Evolutionary conservation across 2,113 vertebrate species (phyloP), one percentile per base, ranked within the genome.

Genomic region (Perca flavescens): DNA sequence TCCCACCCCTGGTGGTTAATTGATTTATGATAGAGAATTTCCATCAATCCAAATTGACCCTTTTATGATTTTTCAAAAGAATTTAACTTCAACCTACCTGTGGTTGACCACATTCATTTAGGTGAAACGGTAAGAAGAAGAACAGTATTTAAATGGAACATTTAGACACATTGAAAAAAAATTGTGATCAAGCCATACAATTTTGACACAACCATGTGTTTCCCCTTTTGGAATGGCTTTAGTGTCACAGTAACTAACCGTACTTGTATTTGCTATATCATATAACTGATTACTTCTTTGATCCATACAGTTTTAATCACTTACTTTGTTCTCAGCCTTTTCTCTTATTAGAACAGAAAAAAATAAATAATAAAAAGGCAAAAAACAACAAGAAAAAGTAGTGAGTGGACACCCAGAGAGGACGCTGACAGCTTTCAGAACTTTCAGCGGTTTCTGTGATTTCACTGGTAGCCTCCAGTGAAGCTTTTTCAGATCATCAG

Each of bases 401-500:
- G 66, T 47, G 61, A 82, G 77, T 82, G 77, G 64, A 85, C 31
- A 40, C 63, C 63, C 69, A 68, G 57, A 68, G 75, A 88, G 82
- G 62, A 80, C 15, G 56, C 67, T 83, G 75, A 77, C 84, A 77
- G 77, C 86, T 83, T 80, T 93, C 66, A 73, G 60, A 89, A 79
- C 69, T 80, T 83, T 84, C 36, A 66, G 54, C 53, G 36, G 72
- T 69, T 84, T 63, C 75, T 88, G 71, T 81, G 84, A 88, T 92
- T 83, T 88, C 74, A 74, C 10, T 3, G 60, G 40, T 73, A 34
- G 83, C 77, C 89, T 91, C 83, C 66, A 43, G 86, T 90, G 88
- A 90, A 85, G 60, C 73, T 68, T 77, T 86, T 88, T 85, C 63
- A 88, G 77, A 81, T 79, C 78, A 86, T 93, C 84, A 83, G 75